These are phyloP conservation scores for Agrotis segetum DNA, from an alignment of 2,888 invertebrate genomes.

Conservation along the genomic window DNA sequence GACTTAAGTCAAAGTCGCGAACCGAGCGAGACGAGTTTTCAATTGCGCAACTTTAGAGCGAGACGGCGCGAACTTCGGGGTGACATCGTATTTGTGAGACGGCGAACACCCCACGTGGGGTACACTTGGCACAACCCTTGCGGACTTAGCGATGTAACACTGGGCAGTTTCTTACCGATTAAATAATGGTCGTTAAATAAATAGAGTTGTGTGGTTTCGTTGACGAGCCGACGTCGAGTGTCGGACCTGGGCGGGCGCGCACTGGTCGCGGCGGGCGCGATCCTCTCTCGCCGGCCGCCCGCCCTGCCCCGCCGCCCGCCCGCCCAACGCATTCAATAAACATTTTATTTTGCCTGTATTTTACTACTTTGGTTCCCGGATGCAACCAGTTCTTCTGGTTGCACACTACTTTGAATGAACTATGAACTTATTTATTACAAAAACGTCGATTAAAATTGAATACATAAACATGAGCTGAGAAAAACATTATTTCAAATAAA, in stretches of 20 bases:
- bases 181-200: slow-evolving; percentile 86
- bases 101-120: slow-evolving; percentile 62
- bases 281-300: slow-evolving; percentile 71
- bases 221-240: slow-evolving; percentile 91
- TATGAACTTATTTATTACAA: neutral
- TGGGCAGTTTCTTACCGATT: slow-evolving; percentile 87
- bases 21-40: slow-evolving; percentile 75
- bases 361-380: slow-evolving; percentile 71
- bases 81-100: slow-evolving; percentile 62
- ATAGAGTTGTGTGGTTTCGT: slow-evolving; percentile 86
- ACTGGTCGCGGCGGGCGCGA: slow-evolving; percentile 81
- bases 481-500: too few relatives aligned
- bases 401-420: slow-evolving; percentile 12
- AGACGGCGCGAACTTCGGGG: slow-evolving; percentile 75
- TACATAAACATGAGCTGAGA: neutral
- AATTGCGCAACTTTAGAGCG: slow-evolving; percentile 83
- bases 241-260: slow-evolving; percentile 90
- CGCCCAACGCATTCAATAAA: slow-evolving; percentile 77
- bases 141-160: slow-evolving; percentile 74
- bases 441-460: neutral
- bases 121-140: slow-evolving; percentile 81
- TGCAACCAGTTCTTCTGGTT: slow-evolving; percentile 50
- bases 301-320: slow-evolving; percentile 74
- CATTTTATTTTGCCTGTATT: slow-evolving; percentile 77
- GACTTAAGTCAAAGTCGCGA: slow-evolving; percentile 67